Base-by-base conservation (phyloP, 2,113 vertebrate species). In the Psettodes erumei region DNA sequence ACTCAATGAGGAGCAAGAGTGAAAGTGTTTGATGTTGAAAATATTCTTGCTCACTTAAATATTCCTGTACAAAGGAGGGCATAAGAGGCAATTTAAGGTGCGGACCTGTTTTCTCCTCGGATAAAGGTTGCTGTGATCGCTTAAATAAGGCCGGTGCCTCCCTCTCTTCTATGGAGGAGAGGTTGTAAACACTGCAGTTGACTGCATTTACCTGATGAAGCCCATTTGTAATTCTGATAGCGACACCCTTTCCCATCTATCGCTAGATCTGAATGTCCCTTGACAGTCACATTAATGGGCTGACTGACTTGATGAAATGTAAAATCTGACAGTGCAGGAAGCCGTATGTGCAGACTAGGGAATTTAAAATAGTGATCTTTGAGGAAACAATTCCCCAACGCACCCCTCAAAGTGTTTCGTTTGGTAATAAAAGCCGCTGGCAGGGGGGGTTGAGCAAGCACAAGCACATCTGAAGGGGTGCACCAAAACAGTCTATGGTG, bases 341-440 rank as follows among this genome's bases (percentile, higher is more conserved):
- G 64, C 3, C 50, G 37, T 66, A 32, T 58, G 69, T 51, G 62
- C 21, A 4, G 27, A 38, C 61, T 10, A 1, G 71, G 68, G 69
- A 68, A 70, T 80, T 86, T 76, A 58, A 70, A 83, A 79, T 48
- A 28, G 65, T 11, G 33, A 51, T 25, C 75, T 73, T 71, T 48
- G 42, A 81, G 79, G 45, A 50, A 76, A 59, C 23, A 27, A 43
- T 62, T 71, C 54, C 56, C 40, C 28, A 16, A 15, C 48, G 8
- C 42, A 50, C 62, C 67, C 37, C 51, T 78, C 16, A 2, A 37
- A 13, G 56, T 80, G 53, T 80, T 80, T 68, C 10, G 2, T 81
- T 78, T 43, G 28, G 59, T 84, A 80, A 86, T 82, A 59, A 75
- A 77, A 87, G 83, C n/a, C n/a, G n/a, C 74, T 87, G 80, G 86